Base-by-base conservation (phyloP, 2,797 vertebrate species). In the Odontamblyopus rebecca region DNA sequence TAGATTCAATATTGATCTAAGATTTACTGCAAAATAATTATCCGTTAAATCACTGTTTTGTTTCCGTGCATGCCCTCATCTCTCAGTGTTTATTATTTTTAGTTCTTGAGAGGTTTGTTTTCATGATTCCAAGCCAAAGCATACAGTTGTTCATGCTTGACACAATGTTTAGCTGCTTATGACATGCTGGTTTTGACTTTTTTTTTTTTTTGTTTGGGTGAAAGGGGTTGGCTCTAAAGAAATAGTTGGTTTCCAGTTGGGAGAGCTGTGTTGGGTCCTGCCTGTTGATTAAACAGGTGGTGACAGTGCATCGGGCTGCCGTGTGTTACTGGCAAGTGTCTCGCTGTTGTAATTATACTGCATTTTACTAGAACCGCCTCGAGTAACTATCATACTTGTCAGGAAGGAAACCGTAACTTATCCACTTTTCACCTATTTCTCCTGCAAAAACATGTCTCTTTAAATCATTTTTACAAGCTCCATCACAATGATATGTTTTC, bases 191-290 rank as follows among this genome's bases (percentile, higher is more conserved):
- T 73, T 79, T 73, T 77, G 85, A 81, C 76, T 75, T 81, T 67
- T 75, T 81, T 88, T 29, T 32, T 1, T 30, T 30, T 30, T 57
- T 26, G 26, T 6, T 79, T 38, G 61, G 61, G 73, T 72, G 78
- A 23, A 23, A 23, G 23, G 23, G 23, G 23, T 23, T 23, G 23
- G 85, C 81, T 89, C 78, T 72, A 78, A 90, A 86, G 78, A 83
- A 86, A 84, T 64, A 70, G 74, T 80, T 86, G 82, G 78, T 86
- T 87, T 72, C 48, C 76, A 81, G 74, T 83, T 79, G 73, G 77
- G 48, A 74, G 38, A 75, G 84, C 71, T 83, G 85, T 91, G 91
- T 92, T 83, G 65, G 84, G 57, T 89, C 91, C 86, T 91, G 89
- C 70, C 89, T 75, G 83, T 85, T 88, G 84, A 84, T 87, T 74